Conservation (phyloP, 2,888 invertebrate genomes). For the Thymelicus acteon region DNA sequence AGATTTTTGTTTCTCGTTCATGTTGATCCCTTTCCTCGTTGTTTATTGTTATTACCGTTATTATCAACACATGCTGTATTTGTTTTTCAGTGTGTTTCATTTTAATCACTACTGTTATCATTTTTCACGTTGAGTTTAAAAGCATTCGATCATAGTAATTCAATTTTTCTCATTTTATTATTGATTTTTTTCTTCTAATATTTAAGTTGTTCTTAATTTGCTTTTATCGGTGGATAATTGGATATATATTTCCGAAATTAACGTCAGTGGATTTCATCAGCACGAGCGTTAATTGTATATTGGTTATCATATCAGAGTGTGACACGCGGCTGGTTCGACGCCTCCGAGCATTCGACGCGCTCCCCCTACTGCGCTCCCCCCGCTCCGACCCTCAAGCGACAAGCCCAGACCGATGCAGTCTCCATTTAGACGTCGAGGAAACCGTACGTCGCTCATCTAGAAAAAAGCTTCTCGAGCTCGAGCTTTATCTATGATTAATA, state of each 20-base stretch:
- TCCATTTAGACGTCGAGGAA: constrained; percentile 56
- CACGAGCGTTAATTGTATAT: constrained; percentile 65
- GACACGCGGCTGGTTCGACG: constrained; percentile 72
- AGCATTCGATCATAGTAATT: neutral
- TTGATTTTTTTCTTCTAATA: too few species aligned
- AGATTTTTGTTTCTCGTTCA: constrained; percentile 60
- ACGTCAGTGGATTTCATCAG: constrained; percentile 51
- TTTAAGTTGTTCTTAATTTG: too few species aligned
- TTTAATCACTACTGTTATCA: neutral
- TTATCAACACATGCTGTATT: constrained; percentile 60
- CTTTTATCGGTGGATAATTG: constrained; percentile 43
- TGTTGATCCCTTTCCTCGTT: constrained; percentile 51
- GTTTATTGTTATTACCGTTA: constrained; percentile 63
- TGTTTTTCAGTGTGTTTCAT: constrained; percentile 43
- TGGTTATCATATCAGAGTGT: constrained; percentile 78
- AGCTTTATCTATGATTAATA: constrained; percentile 72
- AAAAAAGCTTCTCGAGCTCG: constrained; percentile 71
- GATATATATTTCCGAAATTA: constrained; percentile 40
- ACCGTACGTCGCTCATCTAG: constrained; percentile 51
- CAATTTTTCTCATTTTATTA: too few species aligned
- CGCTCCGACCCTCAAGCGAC: constrained; percentile 49
- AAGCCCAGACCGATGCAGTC: constrained; percentile 72
- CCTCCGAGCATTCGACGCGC: constrained; percentile 59
- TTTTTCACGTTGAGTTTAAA: neutral
- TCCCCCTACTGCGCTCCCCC: constrained; percentile 66